phyloP scores from a whole-genome alignment of 2,113 vertebrate species.

The Caranx ignobilis region DNA sequence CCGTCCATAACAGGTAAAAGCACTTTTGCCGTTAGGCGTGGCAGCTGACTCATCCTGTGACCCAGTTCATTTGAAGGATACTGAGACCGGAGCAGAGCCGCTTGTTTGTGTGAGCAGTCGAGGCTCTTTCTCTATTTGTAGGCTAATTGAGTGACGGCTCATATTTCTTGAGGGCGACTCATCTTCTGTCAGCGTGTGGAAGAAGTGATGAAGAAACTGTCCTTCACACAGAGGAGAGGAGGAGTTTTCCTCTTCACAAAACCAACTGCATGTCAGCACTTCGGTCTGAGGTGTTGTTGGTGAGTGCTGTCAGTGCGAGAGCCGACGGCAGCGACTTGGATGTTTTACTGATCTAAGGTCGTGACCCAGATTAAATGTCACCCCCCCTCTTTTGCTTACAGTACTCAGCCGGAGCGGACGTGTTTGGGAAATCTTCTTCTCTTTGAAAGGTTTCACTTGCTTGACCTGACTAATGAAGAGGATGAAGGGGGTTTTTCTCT shows the following conservation, averaged over 20 bases:
- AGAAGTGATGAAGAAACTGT: neutral
- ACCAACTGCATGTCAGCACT: conserved; percentile 13
- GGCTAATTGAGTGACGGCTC: neutral
- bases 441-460: neutral
- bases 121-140: neutral
- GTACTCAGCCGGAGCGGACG: neutral
- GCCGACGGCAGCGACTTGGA: conserved; percentile 2
- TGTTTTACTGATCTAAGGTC: conserved; percentile 27
- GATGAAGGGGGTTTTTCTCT: neutral
- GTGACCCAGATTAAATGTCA: neutral
- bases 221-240: neutral
- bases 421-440: neutral
- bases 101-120: neutral
- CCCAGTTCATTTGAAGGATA: neutral
- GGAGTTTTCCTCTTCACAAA: neutral
- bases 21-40: neutral
- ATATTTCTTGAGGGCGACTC: conserved; percentile 4
- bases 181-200: conserved; percentile 21
- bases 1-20: neutral
- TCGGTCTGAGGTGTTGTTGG: neutral
- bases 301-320: conserved; percentile 13
- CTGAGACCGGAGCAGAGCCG: neutral
- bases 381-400: neutral
- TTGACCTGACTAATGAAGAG: conserved; percentile 5
- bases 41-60: neutral